phyloP scores from a whole-genome alignment of 2,888 invertebrate species.

The Mythimna ferrago region DNA sequence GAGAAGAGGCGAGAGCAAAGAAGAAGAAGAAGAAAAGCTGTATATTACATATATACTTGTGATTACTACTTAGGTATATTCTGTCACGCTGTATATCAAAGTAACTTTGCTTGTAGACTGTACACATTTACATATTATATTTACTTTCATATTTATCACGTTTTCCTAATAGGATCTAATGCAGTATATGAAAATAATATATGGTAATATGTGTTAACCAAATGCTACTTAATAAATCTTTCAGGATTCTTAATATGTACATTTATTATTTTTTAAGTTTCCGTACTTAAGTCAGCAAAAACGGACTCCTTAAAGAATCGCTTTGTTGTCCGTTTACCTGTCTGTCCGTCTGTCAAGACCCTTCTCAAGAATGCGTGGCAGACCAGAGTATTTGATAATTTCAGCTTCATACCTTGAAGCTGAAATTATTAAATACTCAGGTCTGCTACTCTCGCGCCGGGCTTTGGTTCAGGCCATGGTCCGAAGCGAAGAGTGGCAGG shows the following conservation, averaged over 20 bases:
- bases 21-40: neutral
- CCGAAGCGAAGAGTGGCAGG: too few species aligned
- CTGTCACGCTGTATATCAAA: neutral
- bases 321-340: too few species aligned
- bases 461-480: too few species aligned
- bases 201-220: neutral
- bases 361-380: too few species aligned
- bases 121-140: conserved; percentile 10
- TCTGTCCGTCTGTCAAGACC: too few species aligned
- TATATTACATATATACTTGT: neutral
- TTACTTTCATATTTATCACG: neutral
- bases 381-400: too few species aligned
- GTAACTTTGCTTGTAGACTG: neutral
- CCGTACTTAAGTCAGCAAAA: too few species aligned
- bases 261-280: neutral
- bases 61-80: neutral
- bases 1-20: too few species aligned
- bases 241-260: neutral
- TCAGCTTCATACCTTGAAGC: too few species aligned
- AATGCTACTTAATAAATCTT: neutral
- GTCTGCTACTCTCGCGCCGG: too few species aligned
- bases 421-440: too few species aligned
- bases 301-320: too few species aligned
- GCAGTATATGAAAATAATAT: neutral
- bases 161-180: conserved; percentile 2